Evolutionary conservation across 2,113 vertebrate genomes (phyloP).

Genomic region (Salvelinus fontinalis): DNA sequence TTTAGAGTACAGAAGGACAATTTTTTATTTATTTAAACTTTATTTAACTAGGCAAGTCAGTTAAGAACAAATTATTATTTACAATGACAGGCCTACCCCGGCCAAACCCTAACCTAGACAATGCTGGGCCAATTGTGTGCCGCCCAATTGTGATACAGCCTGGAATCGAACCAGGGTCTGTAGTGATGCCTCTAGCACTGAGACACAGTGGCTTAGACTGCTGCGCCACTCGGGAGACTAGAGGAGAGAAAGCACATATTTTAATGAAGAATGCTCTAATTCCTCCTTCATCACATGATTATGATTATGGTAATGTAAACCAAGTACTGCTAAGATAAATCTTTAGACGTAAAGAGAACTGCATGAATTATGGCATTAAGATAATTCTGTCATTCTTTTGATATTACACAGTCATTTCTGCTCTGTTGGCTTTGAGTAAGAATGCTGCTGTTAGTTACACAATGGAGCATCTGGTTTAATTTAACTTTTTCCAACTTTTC

Average conservation of each 20-base stretch:
- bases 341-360: constrained; percentile 53
- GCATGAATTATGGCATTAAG: constrained; percentile 57
- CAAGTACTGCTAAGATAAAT: constrained; percentile 63
- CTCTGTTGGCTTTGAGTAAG: constrained; percentile 54
- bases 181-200: too few species aligned
- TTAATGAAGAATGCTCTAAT: constrained; percentile 61
- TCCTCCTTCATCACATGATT: constrained; percentile 55
- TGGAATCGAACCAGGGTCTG: too few species aligned
- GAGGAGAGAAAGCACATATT: constrained; percentile 43
- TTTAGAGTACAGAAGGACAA: constrained; percentile 40
- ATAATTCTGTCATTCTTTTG: constrained; percentile 62
- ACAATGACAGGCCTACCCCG: too few species aligned
- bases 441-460: constrained; percentile 47
- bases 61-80: too few species aligned
- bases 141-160: too few species aligned
- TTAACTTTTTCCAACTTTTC: constrained; percentile 61
- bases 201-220: too few species aligned
- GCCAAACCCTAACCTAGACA: too few species aligned
- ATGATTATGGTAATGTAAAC: constrained; percentile 62
- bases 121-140: too few species aligned
- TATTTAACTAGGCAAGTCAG: too few species aligned
- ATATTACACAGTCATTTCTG: constrained; percentile 53
- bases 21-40: too few species aligned
- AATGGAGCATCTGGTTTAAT: constrained; percentile 69
- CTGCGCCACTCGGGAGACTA: background rate